phyloP scores from a whole-genome alignment of 2,888 invertebrate species.

The Protodeltote pygarga region DNA sequence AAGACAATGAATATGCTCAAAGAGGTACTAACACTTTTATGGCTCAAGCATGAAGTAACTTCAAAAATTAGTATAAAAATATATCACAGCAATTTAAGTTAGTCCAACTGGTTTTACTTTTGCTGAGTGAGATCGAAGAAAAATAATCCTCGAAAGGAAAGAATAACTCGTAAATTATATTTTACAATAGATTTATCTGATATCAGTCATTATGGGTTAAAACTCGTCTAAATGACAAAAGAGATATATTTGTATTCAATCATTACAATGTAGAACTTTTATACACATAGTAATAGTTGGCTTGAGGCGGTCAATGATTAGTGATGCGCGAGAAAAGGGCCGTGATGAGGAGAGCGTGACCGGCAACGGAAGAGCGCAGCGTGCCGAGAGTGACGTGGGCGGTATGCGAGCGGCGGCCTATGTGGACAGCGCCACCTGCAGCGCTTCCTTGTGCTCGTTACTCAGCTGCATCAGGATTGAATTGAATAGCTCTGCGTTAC shows the following conservation, averaged over 20 bases:
- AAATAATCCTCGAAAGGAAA: constrained; percentile 54
- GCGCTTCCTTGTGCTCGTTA: constrained; percentile 93
- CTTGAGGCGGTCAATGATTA: constrained; percentile 53
- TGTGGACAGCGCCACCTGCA: constrained; percentile 90
- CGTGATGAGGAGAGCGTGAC: constrained; percentile 54
- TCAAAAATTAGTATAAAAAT: constrained; percentile 79
- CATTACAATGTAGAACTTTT: constrained; percentile 41
- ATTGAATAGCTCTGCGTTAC: constrained; percentile 92
- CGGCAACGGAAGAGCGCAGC: constrained; percentile 53
- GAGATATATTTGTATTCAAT: constrained; percentile 39
- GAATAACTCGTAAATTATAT: constrained; percentile 51
- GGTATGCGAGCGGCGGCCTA: constrained; percentile 51
- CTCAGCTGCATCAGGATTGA: constrained; percentile 92
- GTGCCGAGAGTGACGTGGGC: constrained; percentile 38
- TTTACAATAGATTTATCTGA: constrained; percentile 59
- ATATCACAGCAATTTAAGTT: constrained; percentile 84
- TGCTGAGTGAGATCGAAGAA: constrained; percentile 53
- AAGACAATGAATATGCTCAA: constrained; percentile 60
- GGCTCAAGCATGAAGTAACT: constrained; percentile 67
- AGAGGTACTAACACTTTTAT: constrained; percentile 63
- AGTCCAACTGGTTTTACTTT: constrained; percentile 74
- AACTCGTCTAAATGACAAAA: constrained; percentile 50
- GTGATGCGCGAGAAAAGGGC: constrained; percentile 40
- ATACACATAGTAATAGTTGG: constrained; percentile 50
- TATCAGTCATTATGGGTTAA: constrained; percentile 55